Evolutionary conservation across 53 echinoderm and acorn worm genomes (phyloP).

Genomic region (Henricia sp.): DNA sequence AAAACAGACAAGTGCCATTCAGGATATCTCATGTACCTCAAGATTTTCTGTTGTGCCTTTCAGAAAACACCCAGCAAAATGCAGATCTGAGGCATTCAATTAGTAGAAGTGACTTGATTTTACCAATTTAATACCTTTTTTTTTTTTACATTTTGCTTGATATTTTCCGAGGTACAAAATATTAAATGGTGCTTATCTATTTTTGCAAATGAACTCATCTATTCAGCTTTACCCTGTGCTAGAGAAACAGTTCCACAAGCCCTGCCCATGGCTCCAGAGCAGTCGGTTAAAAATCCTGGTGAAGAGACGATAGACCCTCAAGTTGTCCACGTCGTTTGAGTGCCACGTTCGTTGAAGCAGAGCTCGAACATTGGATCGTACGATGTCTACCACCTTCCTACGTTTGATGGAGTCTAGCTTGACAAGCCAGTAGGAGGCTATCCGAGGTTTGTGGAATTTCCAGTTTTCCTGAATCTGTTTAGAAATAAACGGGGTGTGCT

Average conservation of each 20-base stretch:
- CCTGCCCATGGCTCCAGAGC: constrained; percentile 97
- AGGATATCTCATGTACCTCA: too few species aligned
- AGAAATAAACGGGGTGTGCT: not conserved
- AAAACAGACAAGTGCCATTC: too few species aligned
- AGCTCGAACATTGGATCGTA: constrained; percentile 89
- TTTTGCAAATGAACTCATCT: too few species aligned
- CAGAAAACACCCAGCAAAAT: too few species aligned
- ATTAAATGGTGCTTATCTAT: too few species aligned
- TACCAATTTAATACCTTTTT: too few species aligned
- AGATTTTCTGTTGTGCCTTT: too few species aligned
- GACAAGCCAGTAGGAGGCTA: constrained; percentile 99
- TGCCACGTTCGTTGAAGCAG: constrained; percentile 87
- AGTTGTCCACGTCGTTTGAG: constrained; percentile 73
- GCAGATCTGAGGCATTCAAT: too few species aligned
- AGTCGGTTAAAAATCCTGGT: constrained; percentile 90
- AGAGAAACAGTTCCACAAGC: constrained; percentile 97
- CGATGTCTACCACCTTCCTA: constrained; percentile 96
- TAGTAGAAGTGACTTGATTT: too few species aligned
- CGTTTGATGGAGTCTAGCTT: constrained; percentile 98
- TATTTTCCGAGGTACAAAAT: too few species aligned
- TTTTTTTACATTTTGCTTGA: too few species aligned
- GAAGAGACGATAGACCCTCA: constrained; percentile 84
- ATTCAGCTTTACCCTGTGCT: constrained; percentile 77
- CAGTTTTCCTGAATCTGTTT: constrained; percentile 89
- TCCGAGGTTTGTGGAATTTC: constrained; percentile 99